Base-by-base conservation (phyloP, 2,113 vertebrate genomes). In the Ovis aries region DNA sequence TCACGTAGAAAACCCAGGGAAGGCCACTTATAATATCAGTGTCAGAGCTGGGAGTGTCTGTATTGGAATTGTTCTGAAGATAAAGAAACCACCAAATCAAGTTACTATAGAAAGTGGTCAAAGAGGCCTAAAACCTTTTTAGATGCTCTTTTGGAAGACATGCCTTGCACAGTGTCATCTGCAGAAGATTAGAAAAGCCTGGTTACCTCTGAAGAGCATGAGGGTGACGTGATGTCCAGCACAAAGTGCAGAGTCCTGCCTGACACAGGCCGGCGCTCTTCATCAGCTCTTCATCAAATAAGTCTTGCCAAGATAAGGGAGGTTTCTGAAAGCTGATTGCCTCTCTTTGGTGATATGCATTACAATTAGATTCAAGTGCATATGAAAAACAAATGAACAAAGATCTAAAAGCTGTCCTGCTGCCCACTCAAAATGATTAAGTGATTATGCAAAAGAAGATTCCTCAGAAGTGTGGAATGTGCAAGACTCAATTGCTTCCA, bases 11-110 rank as follows among this genome's bases (percentile, higher is more conserved):
- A 95, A 90, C 7, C 7, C 40, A 67, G 52, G 89, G 71, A 87
- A 89, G 59, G 91, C 31, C 91, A 93, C 98, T 98, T 96, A 96
- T 91, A 95, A 88, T 95, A 98, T 96, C 97, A 98, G 62, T 53
- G 21, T 29, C 7, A 88, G 83, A 88, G 91, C 45, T 98, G 78
- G 0, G 87, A 97, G 92, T 97, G 81, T 93, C 92, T 57, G 43
- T 88, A 31, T 87, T 96, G 78, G 97, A 98, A 97, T 98, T 90
- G 87, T n/a, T 88, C 55, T 92, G 71, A 43, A 82, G 29, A 31
- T 52, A 14, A 50, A 81, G 12, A 88, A 77, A 36, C 14, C 17
- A 52, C 14, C 48, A 2, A n/a, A 15, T 50, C 53, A 77, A 88
- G 64, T 92, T 83, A 82, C 1, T 4, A 25, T 3, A 36, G 82